Evolutionary conservation across 2,113 vertebrate species (phyloP), one percentile per base, ranked within the genome.

Genomic region (Ptychochromis oligacanthus): DNA sequence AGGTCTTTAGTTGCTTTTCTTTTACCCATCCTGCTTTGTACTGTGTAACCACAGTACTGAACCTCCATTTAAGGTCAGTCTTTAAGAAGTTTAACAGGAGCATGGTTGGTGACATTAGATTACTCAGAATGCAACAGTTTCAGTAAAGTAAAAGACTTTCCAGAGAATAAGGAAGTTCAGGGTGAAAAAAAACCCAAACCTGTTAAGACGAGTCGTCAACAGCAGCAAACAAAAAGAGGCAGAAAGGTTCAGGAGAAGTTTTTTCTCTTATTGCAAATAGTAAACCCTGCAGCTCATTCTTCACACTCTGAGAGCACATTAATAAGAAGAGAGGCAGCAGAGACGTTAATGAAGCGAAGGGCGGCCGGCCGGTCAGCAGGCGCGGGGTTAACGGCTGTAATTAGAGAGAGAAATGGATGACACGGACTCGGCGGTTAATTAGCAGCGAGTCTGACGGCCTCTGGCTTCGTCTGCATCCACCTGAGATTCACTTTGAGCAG

Each of bases 361-460:
- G 54, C 52, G 9, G 46, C 20, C 31, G 28, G 31, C 60, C 46
- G 14, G 28, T 62, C 31, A 46, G 77, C 76, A 72, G 76, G 83
- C 64, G 28, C 12, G 4, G 85, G 82, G 88, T 87, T 90, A 85
- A 90, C 81, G 64, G 54, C 52, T 49, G 57, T 85, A 84, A 88
- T 88, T 82, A 90, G 60, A 77, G 60, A 81, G 46, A 79, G 31
- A 57, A 87, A 77, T 82, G 18, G 78, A 80, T 61, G 82, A 84
- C 40, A 36, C 2, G 26, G 82, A 84, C 52, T 36, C 7, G 13
- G 78, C 22, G 75, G 28, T 61, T 87, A 82, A 85, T 85, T 80
- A 87, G 54, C 81, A 28, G 49, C 22, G n/a, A 65, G n/a, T 55
- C 77, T 43, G 34, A 58, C 55, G 36, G 74, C 74, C 74, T 58